Base-by-base conservation (phyloP, 2,797 vertebrate species). In the Myotis myotis region DNA sequence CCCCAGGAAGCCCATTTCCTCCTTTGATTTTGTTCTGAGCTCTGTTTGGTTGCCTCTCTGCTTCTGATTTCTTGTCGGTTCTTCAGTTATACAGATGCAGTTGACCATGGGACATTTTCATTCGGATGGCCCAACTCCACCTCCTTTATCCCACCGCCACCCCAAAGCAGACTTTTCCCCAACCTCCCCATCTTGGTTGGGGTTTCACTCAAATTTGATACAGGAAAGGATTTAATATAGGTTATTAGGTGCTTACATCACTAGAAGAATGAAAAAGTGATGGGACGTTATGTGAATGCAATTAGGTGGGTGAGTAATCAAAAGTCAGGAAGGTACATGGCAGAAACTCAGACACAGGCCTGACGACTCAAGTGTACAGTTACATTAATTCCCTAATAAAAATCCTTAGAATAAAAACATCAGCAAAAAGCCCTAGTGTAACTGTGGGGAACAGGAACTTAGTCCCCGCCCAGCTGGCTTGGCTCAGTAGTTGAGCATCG, bases 41-140 rank as follows among this genome's bases (percentile, higher is more conserved):
- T 84, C 79, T 79, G 3, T n/a, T 47, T 72, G 22, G 23, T 81
- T 62, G 41, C 75, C 71, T 55, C 75, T 78, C 93, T 87, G 79
- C 44, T 83, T 91, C 84, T 84, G 53, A 70, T 57, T 83, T 87
- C 79, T 83, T 84, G 8, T 68, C 49, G 47, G 10, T 91, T 89
- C 88, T 83, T 22, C 53, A 38, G 4, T 64, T 75, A 11, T 12
- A 30, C 71, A 33, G 25, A 51, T 80, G 89, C 8, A 4, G 8
- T 28, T 84, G 71, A 79, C 64, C 15, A 28, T 71, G 72, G 53
- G 22, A 30, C 8, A 28, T 70, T 71, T 87, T 90, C 36, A 38
- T 19, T 83, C 49, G 20, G n/a, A n/a, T 80, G 36, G 38, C 22
- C 20, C 41, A 57, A 4, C 12, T 75, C 60, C 4, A 23, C 41